Conservation (phyloP, 1,140 invertebrate genomes). For the Gryllus bimaculatus region DNA sequence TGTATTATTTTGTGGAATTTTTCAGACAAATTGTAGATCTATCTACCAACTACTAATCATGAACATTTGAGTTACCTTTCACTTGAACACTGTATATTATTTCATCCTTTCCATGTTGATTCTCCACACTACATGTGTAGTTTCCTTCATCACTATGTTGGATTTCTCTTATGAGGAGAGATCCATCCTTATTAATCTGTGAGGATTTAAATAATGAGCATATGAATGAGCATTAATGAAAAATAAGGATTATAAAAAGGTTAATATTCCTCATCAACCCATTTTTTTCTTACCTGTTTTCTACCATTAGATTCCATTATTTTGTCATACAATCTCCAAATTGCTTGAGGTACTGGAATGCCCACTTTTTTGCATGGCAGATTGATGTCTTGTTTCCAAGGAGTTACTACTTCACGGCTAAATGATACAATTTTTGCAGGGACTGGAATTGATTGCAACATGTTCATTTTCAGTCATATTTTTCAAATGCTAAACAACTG, state of each 20-base stretch:
- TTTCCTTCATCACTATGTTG: slow-evolving; percentile 78
- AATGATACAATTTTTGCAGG: slow-evolving; percentile 75
- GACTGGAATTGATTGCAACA: slow-evolving; percentile 38
- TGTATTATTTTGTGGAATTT: no score
- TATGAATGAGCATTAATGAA: background rate
- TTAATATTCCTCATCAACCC: background rate
- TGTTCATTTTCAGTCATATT: no score
- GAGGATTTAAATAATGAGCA: slow-evolving; percentile 15
- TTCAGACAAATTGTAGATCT: no score
- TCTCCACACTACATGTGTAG: slow-evolving; percentile 79
- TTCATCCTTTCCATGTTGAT: slow-evolving; percentile 72
- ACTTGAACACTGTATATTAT: slow-evolving; percentile 64
- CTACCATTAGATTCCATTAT: slow-evolving; percentile 26
- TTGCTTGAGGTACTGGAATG: slow-evolving; percentile 57
- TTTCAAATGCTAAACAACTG: no score
- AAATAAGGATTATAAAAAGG: background rate
- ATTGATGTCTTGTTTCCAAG: slow-evolving; percentile 75
- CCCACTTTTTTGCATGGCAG: slow-evolving; percentile 73
- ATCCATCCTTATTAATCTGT: slow-evolving; percentile 33
- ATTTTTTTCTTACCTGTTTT: slow-evolving; percentile 25
- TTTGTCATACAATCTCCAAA: slow-evolving; percentile 46
- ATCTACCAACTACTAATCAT: no score
- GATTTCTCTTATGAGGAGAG: slow-evolving; percentile 59
- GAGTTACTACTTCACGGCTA: slow-evolving; percentile 61
- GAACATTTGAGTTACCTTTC: slow-evolving; percentile 40